Evolutionary conservation across 2,113 vertebrate species (phyloP).

Genomic region (Ramphastos sulfuratus): DNA sequence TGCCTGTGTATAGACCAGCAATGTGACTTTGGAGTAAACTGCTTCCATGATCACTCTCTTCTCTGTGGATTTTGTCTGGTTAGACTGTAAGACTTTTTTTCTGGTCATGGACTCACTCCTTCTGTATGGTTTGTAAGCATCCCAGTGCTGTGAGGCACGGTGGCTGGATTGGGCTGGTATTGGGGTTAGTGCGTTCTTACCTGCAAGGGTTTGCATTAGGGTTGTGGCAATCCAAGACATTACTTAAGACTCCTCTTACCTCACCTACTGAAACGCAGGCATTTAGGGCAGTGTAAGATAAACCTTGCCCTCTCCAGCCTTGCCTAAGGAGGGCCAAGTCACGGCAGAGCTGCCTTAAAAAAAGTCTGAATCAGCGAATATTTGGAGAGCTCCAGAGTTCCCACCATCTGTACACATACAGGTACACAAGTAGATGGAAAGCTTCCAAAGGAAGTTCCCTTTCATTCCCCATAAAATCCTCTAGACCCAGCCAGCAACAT

Average conservation of each 20-base stretch:
- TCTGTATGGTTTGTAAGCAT: background rate
- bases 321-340: background rate
- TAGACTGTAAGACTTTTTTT: background rate
- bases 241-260: background rate
- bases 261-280: background rate
- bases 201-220: background rate
- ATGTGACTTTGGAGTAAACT: background rate
- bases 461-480: background rate
- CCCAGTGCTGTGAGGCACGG: background rate
- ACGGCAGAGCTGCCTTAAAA: background rate
- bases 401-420: background rate
- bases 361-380: background rate
- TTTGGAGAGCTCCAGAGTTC: conserved; percentile 28
- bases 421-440: conserved; percentile 18
- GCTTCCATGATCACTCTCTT: accelerated
- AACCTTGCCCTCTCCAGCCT: background rate
- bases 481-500: background rate
- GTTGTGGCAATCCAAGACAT: background rate
- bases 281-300: background rate
- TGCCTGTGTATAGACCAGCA: accelerated
- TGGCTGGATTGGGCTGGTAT: no score
- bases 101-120: no score
- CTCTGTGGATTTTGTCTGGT: background rate
- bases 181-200: background rate
- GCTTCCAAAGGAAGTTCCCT: conserved; percentile 18